Conservation (phyloP, 2,888 invertebrate genomes). For the Sminthurides aquaticus region DNA sequence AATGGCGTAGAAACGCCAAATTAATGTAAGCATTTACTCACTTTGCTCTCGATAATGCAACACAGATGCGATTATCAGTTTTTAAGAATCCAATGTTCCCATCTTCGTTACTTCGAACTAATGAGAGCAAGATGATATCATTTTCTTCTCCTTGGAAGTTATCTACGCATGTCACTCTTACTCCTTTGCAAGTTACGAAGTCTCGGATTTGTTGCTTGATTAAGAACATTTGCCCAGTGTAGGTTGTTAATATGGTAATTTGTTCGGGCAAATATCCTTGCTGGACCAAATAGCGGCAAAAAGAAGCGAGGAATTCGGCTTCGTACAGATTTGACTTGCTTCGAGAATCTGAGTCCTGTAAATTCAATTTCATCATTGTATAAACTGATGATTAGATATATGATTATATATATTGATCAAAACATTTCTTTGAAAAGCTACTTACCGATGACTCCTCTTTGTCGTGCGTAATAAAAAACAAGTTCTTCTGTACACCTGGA, state of each 20-base stretch:
- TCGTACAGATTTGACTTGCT: constrained; percentile 60
- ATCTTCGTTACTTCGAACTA: constrained; percentile 66
- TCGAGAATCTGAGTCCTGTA: constrained; percentile 50
- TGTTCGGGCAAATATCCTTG: constrained; percentile 57
- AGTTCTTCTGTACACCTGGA: constrained; percentile 55
- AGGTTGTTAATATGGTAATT: constrained; percentile 66
- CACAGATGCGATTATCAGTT: constrained; percentile 65
- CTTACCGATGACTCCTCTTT: constrained; percentile 54
- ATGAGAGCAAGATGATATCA: constrained; percentile 66
- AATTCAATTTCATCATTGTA: constrained; percentile 1
- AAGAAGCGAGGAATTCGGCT: constrained; percentile 56
- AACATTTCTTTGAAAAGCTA: constrained; percentile 3
- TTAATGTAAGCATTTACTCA: constrained; percentile 42
- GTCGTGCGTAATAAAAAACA: constrained; percentile 63
- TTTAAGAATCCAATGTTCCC: constrained; percentile 63
- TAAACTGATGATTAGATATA: neutral
- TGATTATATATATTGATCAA: neutral
- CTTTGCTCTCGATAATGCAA: constrained; percentile 66
- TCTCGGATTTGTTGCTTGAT: constrained; percentile 50
- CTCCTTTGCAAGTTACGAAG: constrained; percentile 48
- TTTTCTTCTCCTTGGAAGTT: constrained; percentile 76
- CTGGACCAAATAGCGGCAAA: constrained; percentile 57
- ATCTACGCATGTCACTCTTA: constrained; percentile 63
- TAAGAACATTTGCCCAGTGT: constrained; percentile 61
- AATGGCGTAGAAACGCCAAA: neutral